A percentile compares a stretch with the other conserved stretches of the same genome.
phyloP scores from a whole-genome alignment of 2,113 vertebrate genomes.

The Rattus norvegicus region DNA sequence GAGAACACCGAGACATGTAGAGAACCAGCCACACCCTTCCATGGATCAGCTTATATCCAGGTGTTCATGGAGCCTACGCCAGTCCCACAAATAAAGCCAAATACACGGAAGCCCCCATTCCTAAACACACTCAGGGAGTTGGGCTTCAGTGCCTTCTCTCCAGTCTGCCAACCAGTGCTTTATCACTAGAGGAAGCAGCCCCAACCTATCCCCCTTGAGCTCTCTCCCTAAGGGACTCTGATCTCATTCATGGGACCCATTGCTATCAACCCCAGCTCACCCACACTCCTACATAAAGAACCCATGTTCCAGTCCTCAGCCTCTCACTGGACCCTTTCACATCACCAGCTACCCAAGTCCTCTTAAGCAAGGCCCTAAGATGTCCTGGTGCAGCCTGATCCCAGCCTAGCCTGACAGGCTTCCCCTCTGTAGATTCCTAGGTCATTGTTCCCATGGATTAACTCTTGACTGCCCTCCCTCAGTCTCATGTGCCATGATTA shows the following conservation, averaged over 20 bases:
- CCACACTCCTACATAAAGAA: neutral
- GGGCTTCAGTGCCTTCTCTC: neutral
- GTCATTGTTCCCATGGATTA: neutral
- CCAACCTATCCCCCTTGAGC: neutral
- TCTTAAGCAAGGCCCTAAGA: neutral
- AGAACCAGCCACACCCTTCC: neutral
- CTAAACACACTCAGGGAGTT: neutral
- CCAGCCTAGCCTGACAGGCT: neutral
- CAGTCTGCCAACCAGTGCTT: neutral
- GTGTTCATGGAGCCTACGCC: neutral
- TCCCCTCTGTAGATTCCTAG: neutral
- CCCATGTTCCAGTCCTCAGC: neutral
- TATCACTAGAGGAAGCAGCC: neutral
- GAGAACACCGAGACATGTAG: neutral
- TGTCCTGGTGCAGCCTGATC: neutral
- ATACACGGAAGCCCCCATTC: neutral
- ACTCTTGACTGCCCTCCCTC: neutral
- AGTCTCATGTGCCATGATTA: neutral
- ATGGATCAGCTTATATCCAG: neutral
- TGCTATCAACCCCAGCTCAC: neutral
- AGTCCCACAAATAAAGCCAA: neutral
- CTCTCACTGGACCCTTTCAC: neutral
- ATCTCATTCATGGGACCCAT: neutral
- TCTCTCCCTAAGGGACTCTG: neutral
- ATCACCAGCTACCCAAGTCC: neutral